Conservation (phyloP, 2,888 invertebrate genomes). For the Pelosia muscerda region DNA sequence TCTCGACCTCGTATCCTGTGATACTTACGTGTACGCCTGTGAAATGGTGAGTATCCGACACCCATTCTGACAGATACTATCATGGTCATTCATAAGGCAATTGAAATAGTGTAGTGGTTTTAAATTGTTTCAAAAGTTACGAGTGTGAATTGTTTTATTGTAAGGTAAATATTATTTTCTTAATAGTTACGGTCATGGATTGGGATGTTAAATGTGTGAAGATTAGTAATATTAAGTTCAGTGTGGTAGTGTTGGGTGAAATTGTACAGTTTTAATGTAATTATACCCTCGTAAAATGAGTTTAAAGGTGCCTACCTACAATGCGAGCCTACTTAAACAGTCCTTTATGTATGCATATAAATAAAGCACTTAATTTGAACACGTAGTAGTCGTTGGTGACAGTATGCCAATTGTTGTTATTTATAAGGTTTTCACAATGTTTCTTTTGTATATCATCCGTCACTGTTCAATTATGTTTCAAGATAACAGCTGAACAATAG, state of each 20-base stretch:
- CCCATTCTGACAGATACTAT: conserved; percentile 24
- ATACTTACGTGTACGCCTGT: conserved; percentile 53
- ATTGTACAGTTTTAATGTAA: not conserved
- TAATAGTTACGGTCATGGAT: not conserved
- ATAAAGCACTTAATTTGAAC: conserved; percentile 11
- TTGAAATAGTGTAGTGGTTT: conserved; percentile 16
- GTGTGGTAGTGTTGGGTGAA: not conserved
- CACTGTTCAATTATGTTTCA: conserved; percentile 7
- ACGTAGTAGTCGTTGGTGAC: not conserved
- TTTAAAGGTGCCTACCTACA: not conserved
- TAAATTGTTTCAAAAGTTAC: not conserved
- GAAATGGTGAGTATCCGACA: conserved; percentile 68
- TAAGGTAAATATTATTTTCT: not conserved
- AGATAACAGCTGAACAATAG: conserved; percentile 36
- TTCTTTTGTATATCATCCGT: conserved; percentile 18
- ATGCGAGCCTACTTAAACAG: not conserved
- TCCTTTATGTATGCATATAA: not conserved
- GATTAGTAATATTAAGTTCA: not conserved
- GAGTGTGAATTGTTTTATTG: not conserved
- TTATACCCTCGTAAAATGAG: conserved; percentile 22
- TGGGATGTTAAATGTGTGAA: not conserved
- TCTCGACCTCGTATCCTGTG: conserved; percentile 66
- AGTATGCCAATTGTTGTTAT: conserved; percentile 14
- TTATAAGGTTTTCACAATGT: conserved; percentile 20
- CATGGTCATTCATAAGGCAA: conserved; percentile 27